phyloP scores from a whole-genome alignment of 1,140 invertebrate genomes.

The Drosophila guanche region DNA sequence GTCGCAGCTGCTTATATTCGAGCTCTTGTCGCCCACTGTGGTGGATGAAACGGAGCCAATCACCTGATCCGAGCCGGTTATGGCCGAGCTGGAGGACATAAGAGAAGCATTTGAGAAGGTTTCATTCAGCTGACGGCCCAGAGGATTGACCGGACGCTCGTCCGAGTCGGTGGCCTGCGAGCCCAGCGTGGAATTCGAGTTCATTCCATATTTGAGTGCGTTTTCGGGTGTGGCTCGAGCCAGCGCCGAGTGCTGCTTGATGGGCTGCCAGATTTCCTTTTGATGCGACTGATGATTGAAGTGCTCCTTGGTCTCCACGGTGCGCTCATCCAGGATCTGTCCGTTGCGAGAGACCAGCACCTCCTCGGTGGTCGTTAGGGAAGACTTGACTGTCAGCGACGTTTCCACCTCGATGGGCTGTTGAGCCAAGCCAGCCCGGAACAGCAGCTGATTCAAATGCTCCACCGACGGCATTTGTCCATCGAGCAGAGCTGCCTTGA shows the following conservation, averaged over 20 bases:
- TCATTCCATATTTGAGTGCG: conserved; percentile 58
- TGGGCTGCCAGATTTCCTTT: conserved; percentile 88
- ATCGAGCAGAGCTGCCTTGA: conserved; percentile 88
- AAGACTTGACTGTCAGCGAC: conserved; percentile 89
- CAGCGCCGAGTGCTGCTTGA: conserved; percentile 61
- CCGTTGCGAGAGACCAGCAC: conserved; percentile 89
- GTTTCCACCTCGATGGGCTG: conserved; percentile 90
- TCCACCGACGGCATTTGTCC: conserved; percentile 90
- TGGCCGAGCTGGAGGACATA: conserved; percentile 64
- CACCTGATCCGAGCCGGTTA: conserved; percentile 54
- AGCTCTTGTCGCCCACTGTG: conserved; percentile 70
- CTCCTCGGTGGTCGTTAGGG: conserved; percentile 89
- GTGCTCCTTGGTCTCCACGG: conserved; percentile 89
- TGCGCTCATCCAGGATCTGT: conserved; percentile 88
- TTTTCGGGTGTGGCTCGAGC: conserved; percentile 61
- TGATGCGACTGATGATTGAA: conserved; percentile 89
- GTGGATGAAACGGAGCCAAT: conserved; percentile 60
- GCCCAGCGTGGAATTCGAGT: conserved; percentile 61
- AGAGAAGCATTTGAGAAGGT: conserved; percentile 70
- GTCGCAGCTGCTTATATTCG: conserved; percentile 72
- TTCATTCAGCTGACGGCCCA: conserved; percentile 70
- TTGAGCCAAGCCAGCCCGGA: conserved; percentile 87
- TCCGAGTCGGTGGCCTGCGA: conserved; percentile 56
- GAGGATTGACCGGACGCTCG: conserved; percentile 7
- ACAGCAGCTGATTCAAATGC: conserved; percentile 89